Base-by-base conservation (phyloP, 2,888 invertebrate genomes). In the Caenorhabditis sp. region DNA sequence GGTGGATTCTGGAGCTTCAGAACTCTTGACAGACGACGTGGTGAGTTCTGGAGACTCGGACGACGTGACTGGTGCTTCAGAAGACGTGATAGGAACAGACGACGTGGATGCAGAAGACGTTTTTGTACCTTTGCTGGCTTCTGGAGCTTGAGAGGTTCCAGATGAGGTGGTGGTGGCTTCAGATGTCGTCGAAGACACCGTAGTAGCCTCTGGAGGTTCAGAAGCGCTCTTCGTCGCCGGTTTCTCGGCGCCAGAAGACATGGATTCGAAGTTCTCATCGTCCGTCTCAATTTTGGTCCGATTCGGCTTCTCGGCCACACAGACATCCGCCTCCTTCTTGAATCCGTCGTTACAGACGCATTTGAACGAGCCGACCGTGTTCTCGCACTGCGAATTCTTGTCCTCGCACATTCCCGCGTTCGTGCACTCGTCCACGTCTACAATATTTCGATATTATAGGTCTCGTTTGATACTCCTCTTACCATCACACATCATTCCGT, bases 321-420 rank as follows among this genome's bases (percentile, higher is more conserved):
- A 77, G 15, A 27, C 46, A 2, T 83, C 85, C 8, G 59, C 59
- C n/a, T 56, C 43, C 26, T 39, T 45, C 43, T 66, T 62, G 71
- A 76, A 87, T 15, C 86, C 86, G 17, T 58, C 65, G 9, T 79
- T 73, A 61, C 88, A 88, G 24, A 58, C 59, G 89, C 95, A 95
- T 88, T 93, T 93, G 86, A 93, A 95, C 82, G 94, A 92, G 22
- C 89, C 88, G 30, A 83, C 70, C 0, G 93, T 92, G 89, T 94
- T 95, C 80, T 92, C 93, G 89, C 95, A 96, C 7, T 48, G 52
- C 7, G 88, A 83, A 43, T 86, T 74, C 48, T 11, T 5, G 7
- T 59, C 66, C 15, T 79, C 73, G 53, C 88, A 88, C 41, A 86
- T 78, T 37, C 80, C 78, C 15, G 79, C 80, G 45, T 86, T 83